A percentile compares a stretch with the other conserved stretches of the same genome.
Evolutionary conservation across 2,113 vertebrate species (phyloP).

Genomic region (Ranitomeya imitator): DNA sequence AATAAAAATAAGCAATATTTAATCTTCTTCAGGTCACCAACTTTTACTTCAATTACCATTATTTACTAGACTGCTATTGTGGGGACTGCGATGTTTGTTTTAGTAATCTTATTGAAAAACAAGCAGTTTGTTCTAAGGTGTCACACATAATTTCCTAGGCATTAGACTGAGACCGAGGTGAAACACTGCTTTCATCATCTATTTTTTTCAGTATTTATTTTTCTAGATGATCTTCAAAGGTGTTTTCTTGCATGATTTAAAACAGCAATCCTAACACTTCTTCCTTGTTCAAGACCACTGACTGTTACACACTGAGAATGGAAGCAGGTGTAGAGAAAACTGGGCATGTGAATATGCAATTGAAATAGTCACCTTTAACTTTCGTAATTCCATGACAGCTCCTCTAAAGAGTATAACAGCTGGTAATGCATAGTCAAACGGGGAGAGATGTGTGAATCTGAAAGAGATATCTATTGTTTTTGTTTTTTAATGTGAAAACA

Average conservation of each 20-base stretch:
- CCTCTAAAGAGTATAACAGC: conserved; percentile 51
- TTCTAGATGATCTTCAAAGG: conserved; percentile 39
- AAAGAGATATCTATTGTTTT: conserved; percentile 34
- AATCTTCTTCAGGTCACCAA: background rate
- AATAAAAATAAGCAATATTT: background rate
- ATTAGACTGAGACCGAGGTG: conserved; percentile 14
- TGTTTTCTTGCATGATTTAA: conserved; percentile 11
- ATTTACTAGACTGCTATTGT: background rate
- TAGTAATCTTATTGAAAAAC: conserved; percentile 2
- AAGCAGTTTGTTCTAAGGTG: background rate
- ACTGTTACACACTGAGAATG: conserved; percentile 50
- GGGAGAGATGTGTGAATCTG: conserved; percentile 41
- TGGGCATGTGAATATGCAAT: conserved; percentile 46
- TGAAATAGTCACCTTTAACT: conserved; percentile 53
- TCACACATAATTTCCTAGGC: conserved; percentile 39
- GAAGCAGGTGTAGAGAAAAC: conserved; percentile 36
- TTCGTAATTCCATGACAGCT: conserved; percentile 44
- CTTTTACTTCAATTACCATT: background rate
- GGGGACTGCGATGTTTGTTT: background rate
- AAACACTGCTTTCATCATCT: conserved; percentile 26
- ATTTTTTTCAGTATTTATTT: conserved; percentile 33
- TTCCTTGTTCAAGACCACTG: conserved; percentile 34
- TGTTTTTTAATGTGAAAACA: conserved; percentile 29
- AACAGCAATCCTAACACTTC: conserved; percentile 40
- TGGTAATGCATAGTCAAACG: conserved; percentile 47